Conservation (phyloP, 2,888 invertebrate genomes). For the Lamellibrachia satsuma region DNA sequence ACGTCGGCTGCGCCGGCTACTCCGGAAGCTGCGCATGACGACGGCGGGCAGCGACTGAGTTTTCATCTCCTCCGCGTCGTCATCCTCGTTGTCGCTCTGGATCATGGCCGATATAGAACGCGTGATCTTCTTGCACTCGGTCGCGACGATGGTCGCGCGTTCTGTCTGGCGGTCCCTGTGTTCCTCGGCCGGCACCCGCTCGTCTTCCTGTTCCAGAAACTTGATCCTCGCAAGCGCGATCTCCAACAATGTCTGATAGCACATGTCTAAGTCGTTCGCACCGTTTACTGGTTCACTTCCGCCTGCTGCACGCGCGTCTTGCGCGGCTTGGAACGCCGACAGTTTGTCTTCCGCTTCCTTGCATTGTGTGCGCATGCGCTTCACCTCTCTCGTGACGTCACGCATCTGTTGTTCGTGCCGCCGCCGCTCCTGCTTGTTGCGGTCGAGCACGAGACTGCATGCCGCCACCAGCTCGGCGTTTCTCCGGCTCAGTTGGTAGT, state of each 20-base stretch:
- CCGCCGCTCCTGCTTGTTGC: conserved; percentile 6
- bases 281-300: not conserved
- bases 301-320: not conserved
- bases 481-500: not conserved
- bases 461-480: not conserved
- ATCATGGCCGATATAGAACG: conserved; percentile 1
- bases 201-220: not conserved
- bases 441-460: not conserved
- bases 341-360: not conserved
- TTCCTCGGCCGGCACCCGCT: not conserved
- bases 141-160: not conserved
- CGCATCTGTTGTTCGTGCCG: not conserved
- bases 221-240: not conserved
- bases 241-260: not conserved
- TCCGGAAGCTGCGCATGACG: not conserved
- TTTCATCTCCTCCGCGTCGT: not conserved
- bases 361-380: not conserved
- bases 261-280: not conserved
- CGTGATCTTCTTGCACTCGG: not conserved
- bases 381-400: not conserved
- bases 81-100: not conserved
- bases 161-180: not conserved
- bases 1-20: not conserved
- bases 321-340: not conserved
- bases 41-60: not conserved